Conservation (phyloP, 1,140 invertebrate genomes). For the Andricus grossulariae region DNA sequence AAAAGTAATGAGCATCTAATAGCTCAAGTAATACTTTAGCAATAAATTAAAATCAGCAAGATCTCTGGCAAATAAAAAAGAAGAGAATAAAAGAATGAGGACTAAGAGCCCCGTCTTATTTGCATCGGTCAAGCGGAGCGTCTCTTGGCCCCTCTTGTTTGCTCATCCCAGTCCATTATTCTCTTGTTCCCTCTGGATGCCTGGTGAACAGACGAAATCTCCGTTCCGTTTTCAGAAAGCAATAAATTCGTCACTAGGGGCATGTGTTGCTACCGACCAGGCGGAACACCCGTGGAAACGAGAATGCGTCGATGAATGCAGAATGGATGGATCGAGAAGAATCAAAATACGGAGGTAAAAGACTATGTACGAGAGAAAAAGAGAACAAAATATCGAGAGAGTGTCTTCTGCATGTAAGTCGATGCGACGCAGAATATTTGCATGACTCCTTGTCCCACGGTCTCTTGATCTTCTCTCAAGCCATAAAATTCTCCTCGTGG, state of each 20-base stretch:
- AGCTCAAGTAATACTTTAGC: no score
- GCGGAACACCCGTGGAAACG: conserved; percentile 62
- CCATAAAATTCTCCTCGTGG: neutral
- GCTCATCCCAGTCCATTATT: conserved; percentile 21
- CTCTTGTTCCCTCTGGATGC: conserved; percentile 34
- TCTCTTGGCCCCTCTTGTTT: conserved; percentile 26
- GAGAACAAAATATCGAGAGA: conserved; percentile 39
- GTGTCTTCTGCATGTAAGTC: conserved; percentile 62
- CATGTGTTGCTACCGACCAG: conserved; percentile 57
- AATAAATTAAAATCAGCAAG: neutral
- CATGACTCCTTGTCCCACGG: conserved; percentile 61
- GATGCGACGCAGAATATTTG: conserved; percentile 62
- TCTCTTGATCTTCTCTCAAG: conserved; percentile 48
- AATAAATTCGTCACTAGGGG: conserved; percentile 69
- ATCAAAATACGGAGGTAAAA: conserved; percentile 54
- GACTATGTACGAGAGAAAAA: conserved; percentile 43
- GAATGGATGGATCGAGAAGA: conserved; percentile 63
- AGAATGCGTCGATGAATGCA: conserved; percentile 67
- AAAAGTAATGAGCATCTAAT: no score
- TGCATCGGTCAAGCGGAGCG: neutral
- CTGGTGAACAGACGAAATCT: conserved; percentile 59
- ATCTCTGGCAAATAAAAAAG: neutral
- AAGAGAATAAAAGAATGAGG: neutral
- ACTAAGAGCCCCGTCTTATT: neutral
- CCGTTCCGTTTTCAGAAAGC: conserved; percentile 62